Base-by-base conservation (phyloP, 2,888 invertebrate species). In the Serripes groenlandicus region DNA sequence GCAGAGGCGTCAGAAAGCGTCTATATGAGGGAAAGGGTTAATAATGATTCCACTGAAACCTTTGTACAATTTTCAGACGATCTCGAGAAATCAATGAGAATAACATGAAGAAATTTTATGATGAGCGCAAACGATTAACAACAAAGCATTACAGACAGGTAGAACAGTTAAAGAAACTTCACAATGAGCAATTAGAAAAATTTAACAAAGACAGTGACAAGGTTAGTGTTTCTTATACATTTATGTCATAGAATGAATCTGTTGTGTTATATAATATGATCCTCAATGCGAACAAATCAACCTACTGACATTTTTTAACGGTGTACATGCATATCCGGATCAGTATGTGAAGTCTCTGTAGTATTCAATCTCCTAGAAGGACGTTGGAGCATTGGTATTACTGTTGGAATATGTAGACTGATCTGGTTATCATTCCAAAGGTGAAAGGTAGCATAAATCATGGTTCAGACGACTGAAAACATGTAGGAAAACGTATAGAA, bases 31-130 rank as follows among this genome's bases (percentile, higher is more conserved):
- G n/a, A n/a, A n/a, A n/a, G n/a, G n/a, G n/a, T n/a, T n/a, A n/a
- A n/a, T n/a, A n/a, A n/a, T n/a, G n/a, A n/a, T n/a, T n/a, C n/a
- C n/a, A n/a, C n/a, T n/a, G n/a, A n/a, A n/a, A n/a, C n/a, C n/a
- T n/a, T n/a, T n/a, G n/a, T n/a, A n/a, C n/a, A n/a, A n/a, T 32
- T 83, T 88, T 21, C 77, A 95, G 99, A 60, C 96, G 99, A 62
- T 96, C 99, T 73, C 89, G 93, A 73, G 94, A 99, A 95, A 98
- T 99, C 95, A 98, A 99, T 92, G 98, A 99, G 94, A 99, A 99
- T 94, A 99, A 99, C 94, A 98, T 98, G 74, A 99, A 99, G 95
- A 97, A 98, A 92, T 99, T 99, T 94, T 97, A 99, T 96, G 99
- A 99, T 90, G 99, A 99, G 95, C 96, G 98, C 23, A 94, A 94